Evolutionary conservation across 2,888 invertebrate species (phyloP), one percentile per base, ranked within the genome.

Genomic region (Dasypogon diadema): DNA sequence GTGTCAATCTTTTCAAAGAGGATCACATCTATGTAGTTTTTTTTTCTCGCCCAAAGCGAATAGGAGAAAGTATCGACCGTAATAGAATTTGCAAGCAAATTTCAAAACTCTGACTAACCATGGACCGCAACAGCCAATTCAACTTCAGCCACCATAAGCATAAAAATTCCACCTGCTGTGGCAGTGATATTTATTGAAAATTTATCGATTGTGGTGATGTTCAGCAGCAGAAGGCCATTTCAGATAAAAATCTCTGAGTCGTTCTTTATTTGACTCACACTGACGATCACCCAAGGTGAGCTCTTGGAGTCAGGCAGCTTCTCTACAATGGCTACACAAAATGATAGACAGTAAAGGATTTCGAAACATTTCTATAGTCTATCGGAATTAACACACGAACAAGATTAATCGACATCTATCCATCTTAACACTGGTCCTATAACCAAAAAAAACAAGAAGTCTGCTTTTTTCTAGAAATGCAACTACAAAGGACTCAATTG

Each of bases 121-220:
- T 30, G 3, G 30, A 18, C 30, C 60, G 42, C 37, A 63, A 42
- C 63, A 22, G 22, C n/a, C 42, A 42, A 42, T 6, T 42, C 51
- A 51, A 12, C 18, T 51, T 16, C 16, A n/a, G 12, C 48, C 8
- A 6, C 65, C n/a, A 65, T 22, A 24, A 48, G 22, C 46, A 65
- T 65, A 73, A 56, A 56, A 56, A 60, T 74, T 75, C 75, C 75
- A 75, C 75, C 75, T 75, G 75, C 65, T 75, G 75, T 55, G 75
- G 65, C 30, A 26, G 37, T 63, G 75, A 63, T 75, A 74, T 75
- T 65, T 65, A 75, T 55, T 65, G 75, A 55, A 55, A 75, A 75
- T 75, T 75, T 75, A 75, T 75, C 63, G 75, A 75, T 75, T 65
- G 54, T 55, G 37, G 54, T 55, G 48, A 74, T 48, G 60, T 74